Base-by-base conservation (phyloP, 2,888 invertebrate genomes). In the Liposcelis brunnea region DNA sequence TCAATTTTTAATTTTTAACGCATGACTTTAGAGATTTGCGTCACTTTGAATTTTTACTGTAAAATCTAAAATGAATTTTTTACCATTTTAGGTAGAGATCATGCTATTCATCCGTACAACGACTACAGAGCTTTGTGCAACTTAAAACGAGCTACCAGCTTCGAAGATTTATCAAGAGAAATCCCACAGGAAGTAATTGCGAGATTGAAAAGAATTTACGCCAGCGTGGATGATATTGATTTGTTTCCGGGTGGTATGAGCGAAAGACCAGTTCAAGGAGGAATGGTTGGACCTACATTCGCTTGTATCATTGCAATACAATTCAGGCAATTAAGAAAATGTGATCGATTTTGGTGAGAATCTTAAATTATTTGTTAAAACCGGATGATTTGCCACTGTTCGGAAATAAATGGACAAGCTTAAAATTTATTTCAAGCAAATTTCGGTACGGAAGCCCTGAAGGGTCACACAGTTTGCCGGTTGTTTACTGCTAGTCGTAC, bases 221-320 rank as follows among this genome's bases (percentile, higher is more conserved):
- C 81, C 1, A 80, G 83, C 2, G 93, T 94, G 0, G 93, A 95
- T 56, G 95, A 97, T 61, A 89, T 97, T 47, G 90, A 97, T 62
- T 69, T 95, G 2, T 97, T 95, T 74, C 87, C 93, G 0, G 95
- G 94, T 16, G 86, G 91, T 2, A 80, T 95, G 79, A 84, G 89
- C 54, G 84, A 87, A 60, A 69, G 82, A 42, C 84, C 86, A 8
- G 52, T 58, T 42, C 0, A 67, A 90, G 94, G 94, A 5, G 93
- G 89, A 5, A 66, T 90, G 1, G 84, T 95, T 0, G 95, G 95
- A 2, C 94, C 94, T 0, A 94, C 94, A 0, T 83, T 95, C 58
- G 91, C 90, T 11, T 83, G 89, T 59, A 83, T 97, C 55, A 89
- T 97, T 54, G 94, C 89, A 45, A 84, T 86, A 44, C 95, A 95